Conservation (phyloP, 2,797 vertebrate genomes). For the Lateolabrax maculatus region DNA sequence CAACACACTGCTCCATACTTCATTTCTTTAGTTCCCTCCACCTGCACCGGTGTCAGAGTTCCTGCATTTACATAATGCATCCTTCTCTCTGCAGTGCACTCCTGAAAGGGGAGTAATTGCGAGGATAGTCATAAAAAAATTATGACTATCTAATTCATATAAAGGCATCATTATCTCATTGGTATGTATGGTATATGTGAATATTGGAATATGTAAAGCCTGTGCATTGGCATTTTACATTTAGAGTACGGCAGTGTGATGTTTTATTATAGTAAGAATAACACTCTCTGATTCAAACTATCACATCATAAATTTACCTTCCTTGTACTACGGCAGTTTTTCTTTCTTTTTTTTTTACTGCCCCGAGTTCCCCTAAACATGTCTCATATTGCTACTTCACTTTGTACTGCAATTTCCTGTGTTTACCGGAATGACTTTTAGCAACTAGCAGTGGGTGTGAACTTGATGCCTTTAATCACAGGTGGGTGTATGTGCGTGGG, state of each 20-base stretch:
- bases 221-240: neutral
- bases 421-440: slow-evolving; percentile 29
- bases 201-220: neutral
- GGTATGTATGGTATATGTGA: neutral
- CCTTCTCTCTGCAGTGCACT: slow-evolving; percentile 36
- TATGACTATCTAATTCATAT: slow-evolving; percentile 1
- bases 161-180: neutral
- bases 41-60: slow-evolving; percentile 44
- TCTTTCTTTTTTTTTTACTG: neutral
- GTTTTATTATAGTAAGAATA: slow-evolving; percentile 17
- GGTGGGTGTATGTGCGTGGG: slow-evolving; percentile 39
- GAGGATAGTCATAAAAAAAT: slow-evolving; percentile 24
- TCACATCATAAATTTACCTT: slow-evolving; percentile 5
- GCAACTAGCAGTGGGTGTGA: slow-evolving; percentile 30
- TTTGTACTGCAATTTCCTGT: slow-evolving; percentile 36
- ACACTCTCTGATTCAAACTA: neutral
- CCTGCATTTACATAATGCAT: slow-evolving; percentile 65
- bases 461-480: slow-evolving; percentile 38
- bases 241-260: neutral
- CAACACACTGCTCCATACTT: slow-evolving; percentile 42
- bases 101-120: slow-evolving; percentile 47
- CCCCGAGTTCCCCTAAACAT: slow-evolving; percentile 1
- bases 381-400: neutral
- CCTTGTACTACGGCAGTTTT: fast-evolving
- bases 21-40: slow-evolving; percentile 50